These are phyloP conservation scores for Albula goreensis DNA, from an alignment of 2,113 vertebrate species.

Conservation along the genomic window DNA sequence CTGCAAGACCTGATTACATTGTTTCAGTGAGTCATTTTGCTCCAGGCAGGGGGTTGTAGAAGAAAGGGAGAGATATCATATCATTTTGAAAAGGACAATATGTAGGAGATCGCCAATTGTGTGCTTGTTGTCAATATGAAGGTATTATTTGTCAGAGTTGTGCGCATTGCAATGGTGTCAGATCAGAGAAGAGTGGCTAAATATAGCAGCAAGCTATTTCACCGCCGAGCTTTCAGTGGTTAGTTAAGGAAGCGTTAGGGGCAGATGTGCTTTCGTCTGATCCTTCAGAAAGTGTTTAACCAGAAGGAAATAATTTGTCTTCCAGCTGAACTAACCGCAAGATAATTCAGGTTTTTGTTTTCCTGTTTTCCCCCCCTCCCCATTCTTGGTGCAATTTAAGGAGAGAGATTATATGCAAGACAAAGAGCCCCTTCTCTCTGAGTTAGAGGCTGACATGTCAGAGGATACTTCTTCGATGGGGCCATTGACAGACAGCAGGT, in stretches of 20 bases:
- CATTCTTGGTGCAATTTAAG: slow-evolving; percentile 30
- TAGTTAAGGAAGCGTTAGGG: slow-evolving; percentile 25
- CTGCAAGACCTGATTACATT: slow-evolving; percentile 34
- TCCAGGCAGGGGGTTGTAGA: slow-evolving; percentile 14
- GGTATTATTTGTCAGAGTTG: slow-evolving; percentile 5
- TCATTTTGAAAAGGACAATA: slow-evolving; percentile 24
- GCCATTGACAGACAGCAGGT: not conserved
- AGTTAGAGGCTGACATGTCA: slow-evolving; percentile 14
- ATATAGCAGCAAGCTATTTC: slow-evolving; percentile 1
- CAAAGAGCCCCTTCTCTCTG: slow-evolving; percentile 31
- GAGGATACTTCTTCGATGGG: slow-evolving; percentile 20
- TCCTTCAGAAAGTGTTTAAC: slow-evolving; percentile 44
- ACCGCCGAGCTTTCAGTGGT: slow-evolving; percentile 11
- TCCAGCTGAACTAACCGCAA: slow-evolving; percentile 39
- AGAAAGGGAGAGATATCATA: slow-evolving; percentile 15
- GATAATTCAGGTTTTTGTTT: slow-evolving; percentile 43
- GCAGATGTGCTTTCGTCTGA: slow-evolving; percentile 22
- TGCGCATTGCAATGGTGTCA: not conserved
- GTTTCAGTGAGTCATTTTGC: slow-evolving; percentile 31
- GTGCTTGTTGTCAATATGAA: slow-evolving; percentile 23
- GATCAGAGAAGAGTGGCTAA: slow-evolving; percentile 14
- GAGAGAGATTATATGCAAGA: slow-evolving; percentile 29
- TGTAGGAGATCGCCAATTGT: slow-evolving; percentile 15
- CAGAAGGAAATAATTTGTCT: slow-evolving; percentile 46
- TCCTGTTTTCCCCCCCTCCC: slow-evolving; percentile 15